Evolutionary conservation across 1,140 invertebrate genomes (phyloP), one percentile per base, ranked within the genome.

Genomic region (Megalopta genalis): DNA sequence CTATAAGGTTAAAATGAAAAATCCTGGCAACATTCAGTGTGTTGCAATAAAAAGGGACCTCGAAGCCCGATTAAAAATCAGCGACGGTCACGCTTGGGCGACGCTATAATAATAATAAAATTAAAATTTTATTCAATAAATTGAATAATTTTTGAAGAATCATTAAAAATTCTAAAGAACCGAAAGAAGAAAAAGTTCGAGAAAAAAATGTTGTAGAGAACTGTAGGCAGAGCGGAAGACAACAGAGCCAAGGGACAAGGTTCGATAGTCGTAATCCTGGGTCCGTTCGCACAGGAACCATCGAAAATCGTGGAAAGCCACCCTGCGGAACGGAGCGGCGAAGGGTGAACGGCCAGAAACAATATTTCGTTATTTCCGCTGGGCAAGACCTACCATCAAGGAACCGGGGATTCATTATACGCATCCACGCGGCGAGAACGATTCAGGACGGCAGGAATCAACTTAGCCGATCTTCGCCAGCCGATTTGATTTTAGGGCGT

Each of bases 401-500:
- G 21, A n/a, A 37, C 67, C 27, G n/a, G 16, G 42, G 60, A 57
- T 42, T n/a, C 60, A 77, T 54, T 64, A 72, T 64, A 72, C 60
- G 54, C 32, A n/a, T 21, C 21, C 52, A 42, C 49, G 62, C 8
- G 23, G 46, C 49, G 42, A 25, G 14, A 49, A 49, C 71, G 71
- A 74, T 74, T 23, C 18, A 18, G 39, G 54, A 83, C 46, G 39
- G n/a, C 27, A 75, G 37, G 42, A 74, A 83, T 83, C 72, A 77
- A 76, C 73, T 77, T 84, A 32, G 46, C 21, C 46, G 63, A 66
- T 69, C 73, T 81, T 81, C 68, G 70, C 23, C 68, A 27, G 74
- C 68, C 82, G 82, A 85, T 85, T 84, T 84, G 83, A 85, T 85
- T 86, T 73, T 64, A 69, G 72, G 71, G 75, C 79, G 82, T 80